Conservation (phyloP, 2,888 invertebrate species). For the Globia sparganii region DNA sequence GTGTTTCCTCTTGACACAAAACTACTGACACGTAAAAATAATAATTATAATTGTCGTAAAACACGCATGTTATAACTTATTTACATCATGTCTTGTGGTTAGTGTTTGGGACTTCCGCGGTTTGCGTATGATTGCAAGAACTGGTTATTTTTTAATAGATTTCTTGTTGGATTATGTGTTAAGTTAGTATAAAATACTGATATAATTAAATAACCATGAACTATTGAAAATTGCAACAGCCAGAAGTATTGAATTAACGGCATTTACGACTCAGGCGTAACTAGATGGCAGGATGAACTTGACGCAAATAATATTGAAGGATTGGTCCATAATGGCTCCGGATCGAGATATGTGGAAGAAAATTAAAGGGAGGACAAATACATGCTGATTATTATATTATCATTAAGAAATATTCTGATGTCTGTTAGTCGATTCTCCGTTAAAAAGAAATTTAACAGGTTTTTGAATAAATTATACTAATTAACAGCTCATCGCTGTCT, state of each 20-base stretch:
- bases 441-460: background rate
- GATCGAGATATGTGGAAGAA: background rate
- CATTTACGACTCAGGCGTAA: background rate
- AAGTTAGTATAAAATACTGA: constrained; percentile 21
- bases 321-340: background rate
- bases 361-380: no score
- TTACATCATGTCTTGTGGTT: constrained; percentile 38
- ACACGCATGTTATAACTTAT: constrained; percentile 45
- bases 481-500: background rate
- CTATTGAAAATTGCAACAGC: constrained; percentile 12
- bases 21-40: constrained; percentile 39
- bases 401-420: background rate
- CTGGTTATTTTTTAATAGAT: constrained; percentile 4
- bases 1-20: constrained; percentile 53
- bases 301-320: background rate
- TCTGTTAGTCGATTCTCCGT: background rate
- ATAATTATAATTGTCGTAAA: constrained; percentile 40
- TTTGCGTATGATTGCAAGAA: constrained; percentile 13
- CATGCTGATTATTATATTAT: background rate
- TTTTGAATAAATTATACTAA: background rate
- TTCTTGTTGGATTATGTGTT: constrained; percentile 18
- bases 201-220: constrained; percentile 32
- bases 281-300: background rate
- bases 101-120: constrained; percentile 45
- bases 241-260: constrained; percentile 4